Conservation (phyloP, 2,797 vertebrate genomes). For the Ataeniobius toweri region DNA sequence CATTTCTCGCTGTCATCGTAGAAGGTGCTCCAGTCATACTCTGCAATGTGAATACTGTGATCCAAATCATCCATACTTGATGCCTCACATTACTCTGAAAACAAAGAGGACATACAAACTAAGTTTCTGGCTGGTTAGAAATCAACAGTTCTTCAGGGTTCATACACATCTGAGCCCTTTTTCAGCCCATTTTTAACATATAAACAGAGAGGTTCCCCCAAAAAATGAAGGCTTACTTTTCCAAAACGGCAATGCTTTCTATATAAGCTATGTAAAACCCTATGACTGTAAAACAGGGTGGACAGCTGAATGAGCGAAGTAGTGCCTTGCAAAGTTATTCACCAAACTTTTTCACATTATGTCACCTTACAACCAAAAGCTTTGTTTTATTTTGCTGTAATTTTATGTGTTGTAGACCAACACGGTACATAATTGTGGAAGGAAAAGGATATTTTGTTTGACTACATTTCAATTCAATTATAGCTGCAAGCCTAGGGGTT, state of each 20-base stretch:
- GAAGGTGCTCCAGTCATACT: conserved; percentile 90
- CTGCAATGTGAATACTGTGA: conserved; percentile 90
- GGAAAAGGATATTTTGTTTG: no score
- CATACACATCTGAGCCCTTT: background rate
- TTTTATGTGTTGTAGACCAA: no score
- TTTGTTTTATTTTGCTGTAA: no score
- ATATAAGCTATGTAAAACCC: background rate
- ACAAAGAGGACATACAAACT: conserved; percentile 26
- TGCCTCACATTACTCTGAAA: conserved; percentile 65
- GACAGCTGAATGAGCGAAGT: background rate
- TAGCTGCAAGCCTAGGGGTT: no score
- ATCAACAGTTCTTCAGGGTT: background rate
- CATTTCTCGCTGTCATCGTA: conserved; percentile 86
- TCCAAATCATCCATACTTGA: conserved; percentile 92
- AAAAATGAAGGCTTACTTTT: background rate
- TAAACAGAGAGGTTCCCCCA: background rate
- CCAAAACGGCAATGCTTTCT: background rate
- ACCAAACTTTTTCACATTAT: background rate
- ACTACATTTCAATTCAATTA: no score
- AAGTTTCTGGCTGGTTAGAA: background rate
- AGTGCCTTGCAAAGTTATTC: background rate
- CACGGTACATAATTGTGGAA: no score
- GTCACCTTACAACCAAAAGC: no score
- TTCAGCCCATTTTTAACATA: background rate
- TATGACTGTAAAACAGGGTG: background rate